Base-by-base conservation (phyloP, 2,113 vertebrate species). In the Pungitius pungitius region DNA sequence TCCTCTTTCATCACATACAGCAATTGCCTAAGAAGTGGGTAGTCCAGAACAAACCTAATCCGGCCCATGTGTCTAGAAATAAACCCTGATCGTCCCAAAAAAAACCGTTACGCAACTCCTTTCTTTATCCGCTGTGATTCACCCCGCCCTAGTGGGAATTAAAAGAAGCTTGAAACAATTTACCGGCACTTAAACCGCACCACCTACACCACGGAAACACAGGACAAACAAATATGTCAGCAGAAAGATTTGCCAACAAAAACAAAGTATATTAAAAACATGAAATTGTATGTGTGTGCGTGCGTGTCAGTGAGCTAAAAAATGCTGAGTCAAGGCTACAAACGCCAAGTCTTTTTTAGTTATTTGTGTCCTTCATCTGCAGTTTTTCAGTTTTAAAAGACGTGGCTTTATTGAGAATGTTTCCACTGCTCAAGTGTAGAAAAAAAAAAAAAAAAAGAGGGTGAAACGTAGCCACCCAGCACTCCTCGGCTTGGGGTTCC, bases 71-170 rank as follows among this genome's bases (percentile, higher is more conserved):
- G 70, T 74, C 64, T 80, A 69, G 81, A 78, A 82, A 87, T 74
- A 78, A 86, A 68, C 33, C 63, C 63, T 39, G 26, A 59, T 80
- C 68, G 33, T 85, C 69, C 78, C 30, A 30, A 30, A 51, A 81
- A 30, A 74, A 72, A 65, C 8, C 62, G 49, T 90, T 92, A 62
- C 87, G 71, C 83, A 93, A 90, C 56, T 56, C 30, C 27, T 77
- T 60, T 64, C 81, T 76, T 80, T 71, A 77, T 81, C 42, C 82
- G 17, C 39, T 51, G 4, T 59, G 47, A 37, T 67, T 24, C 10
- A 56, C 27, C 52, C 69, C 80, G 63, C 85, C 88, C 89, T 64
- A 30, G 2, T 71, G 65, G 35, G 76, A 70, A 70, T 86, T 77
- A 75, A 54, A 42, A 69, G 64, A 82, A 73, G 39, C 76, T 78